Base-by-base conservation (phyloP, 2,888 invertebrate genomes). In the Hecatera dysodea region DNA sequence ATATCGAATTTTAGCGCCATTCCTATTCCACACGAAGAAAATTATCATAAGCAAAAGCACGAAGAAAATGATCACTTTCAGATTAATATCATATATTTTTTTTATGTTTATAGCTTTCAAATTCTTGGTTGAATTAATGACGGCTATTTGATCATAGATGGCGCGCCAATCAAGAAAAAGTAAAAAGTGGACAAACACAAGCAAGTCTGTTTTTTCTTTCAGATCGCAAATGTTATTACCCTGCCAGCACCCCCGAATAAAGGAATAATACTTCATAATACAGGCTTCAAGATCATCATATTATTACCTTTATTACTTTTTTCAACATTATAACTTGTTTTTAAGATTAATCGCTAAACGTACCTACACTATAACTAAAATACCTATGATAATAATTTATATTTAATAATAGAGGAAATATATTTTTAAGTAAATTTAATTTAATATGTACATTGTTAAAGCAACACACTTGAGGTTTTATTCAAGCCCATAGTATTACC, bases 141-240 rank as follows among this genome's bases (percentile, higher is more conserved):
- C 19, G 48, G 7, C 53, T 55, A 59, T 33, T 62, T n/a, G 12
- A 39, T n/a, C 24, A 50, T 24, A 70, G 76, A 75, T 75, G 59
- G 46, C 81, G 59, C 50, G 62, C 1, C 24, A 9, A n/a, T 0
- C 0, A 24, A 55, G 3, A 2, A 1, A 6, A 17, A 33, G 0
- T 24, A 33, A 19, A 50, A 5, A 24, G 29, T n/a, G 9, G 4
- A 11, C 2, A 11, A 27, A 33, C 29, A 5, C 8, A 15, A 33
- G 44, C 15, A 22, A 5, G 61, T 72, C 59, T 22, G 24, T 15
- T 12, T 57, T 84, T 83, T 86, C 62, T 92, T 93, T 72, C 93
- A 95, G 95, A 74, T 94, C 8, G 76, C 91, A 4, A 95, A 95
- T 69, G 87, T 93, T 42, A 91, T 95, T 64, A 86, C 89, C 0